phyloP scores from a whole-genome alignment of 2,888 invertebrate genomes.

The Cyrtodaria siliqua region DNA sequence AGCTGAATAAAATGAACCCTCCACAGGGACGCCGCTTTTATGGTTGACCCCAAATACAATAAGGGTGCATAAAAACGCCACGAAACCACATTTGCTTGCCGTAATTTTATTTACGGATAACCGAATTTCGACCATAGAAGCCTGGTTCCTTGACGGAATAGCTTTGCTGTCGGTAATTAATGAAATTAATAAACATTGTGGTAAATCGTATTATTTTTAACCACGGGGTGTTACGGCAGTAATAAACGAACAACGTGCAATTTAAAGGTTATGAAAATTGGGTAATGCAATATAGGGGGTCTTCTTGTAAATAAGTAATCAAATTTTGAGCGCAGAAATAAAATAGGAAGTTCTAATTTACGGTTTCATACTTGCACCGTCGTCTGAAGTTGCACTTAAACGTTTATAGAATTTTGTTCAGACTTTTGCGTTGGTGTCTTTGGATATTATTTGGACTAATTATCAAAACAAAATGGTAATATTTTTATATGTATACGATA shows the following conservation, averaged over 20 bases:
- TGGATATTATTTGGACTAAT: too few relatives aligned
- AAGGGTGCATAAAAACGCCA: constrained; percentile 27
- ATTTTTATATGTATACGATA: too few relatives aligned
- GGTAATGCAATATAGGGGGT: constrained; percentile 33
- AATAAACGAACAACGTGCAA: constrained; percentile 36
- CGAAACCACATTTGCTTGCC: constrained; percentile 68
- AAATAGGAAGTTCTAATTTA: constrained; percentile 18
- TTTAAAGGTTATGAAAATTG: constrained; percentile 47
- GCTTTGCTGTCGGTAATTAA: constrained; percentile 60
- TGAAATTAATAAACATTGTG: constrained; percentile 67
- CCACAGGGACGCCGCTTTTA: constrained; percentile 11
- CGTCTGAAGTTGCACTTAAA: background rate
- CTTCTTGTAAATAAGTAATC: constrained; percentile 39
- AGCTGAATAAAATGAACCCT: constrained; percentile 43
- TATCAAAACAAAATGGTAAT: too few relatives aligned
- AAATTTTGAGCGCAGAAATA: constrained; percentile 37
- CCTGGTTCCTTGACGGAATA: constrained; percentile 36
- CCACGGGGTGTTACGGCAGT: constrained; percentile 16
- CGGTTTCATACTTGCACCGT: background rate
- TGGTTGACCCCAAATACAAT: constrained; percentile 52
- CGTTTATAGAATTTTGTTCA: too few relatives aligned
- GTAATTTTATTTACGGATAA: constrained; percentile 75
- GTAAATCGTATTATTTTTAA: constrained; percentile 52
- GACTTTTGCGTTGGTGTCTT: too few relatives aligned
- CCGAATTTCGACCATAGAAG: constrained; percentile 59